These are phyloP conservation scores for Choloepus hoffmanni DNA, from an alignment of 2,113 vertebrate genomes.

Conservation along the genomic window DNA sequence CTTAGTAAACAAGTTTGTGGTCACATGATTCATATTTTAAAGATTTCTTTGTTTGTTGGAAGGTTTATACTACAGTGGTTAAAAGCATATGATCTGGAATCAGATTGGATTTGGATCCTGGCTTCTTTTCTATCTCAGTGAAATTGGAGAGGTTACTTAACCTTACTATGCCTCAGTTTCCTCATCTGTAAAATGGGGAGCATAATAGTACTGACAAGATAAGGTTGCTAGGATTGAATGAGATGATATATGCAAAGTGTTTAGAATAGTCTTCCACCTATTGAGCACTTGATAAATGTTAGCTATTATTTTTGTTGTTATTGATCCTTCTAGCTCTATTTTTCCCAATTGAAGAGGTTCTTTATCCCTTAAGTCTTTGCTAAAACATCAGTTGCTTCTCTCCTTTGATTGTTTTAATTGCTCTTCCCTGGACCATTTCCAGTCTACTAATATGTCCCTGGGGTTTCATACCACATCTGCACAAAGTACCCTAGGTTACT, in stretches of 20 bases:
- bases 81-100: background rate
- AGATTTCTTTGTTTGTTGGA: slow-evolving; percentile 19
- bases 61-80: background rate
- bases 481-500: slow-evolving; percentile 49
- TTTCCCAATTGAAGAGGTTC: slow-evolving; percentile 52
- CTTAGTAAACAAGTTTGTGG: slow-evolving; percentile 40
- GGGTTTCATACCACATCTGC: slow-evolving; percentile 51
- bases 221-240: slow-evolving; percentile 1
- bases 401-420: slow-evolving; percentile 64
- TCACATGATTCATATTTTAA: slow-evolving; percentile 41
- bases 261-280: slow-evolving; percentile 26
- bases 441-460: slow-evolving; percentile 52
- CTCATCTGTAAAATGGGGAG: slow-evolving; percentile 31
- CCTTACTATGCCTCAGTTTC: slow-evolving; percentile 5
- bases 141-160: slow-evolving; percentile 9
- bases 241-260: background rate
- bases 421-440: slow-evolving; percentile 49
- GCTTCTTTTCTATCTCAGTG: slow-evolving; percentile 4
- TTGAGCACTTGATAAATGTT: slow-evolving; percentile 23
- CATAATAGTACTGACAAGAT: slow-evolving; percentile 11
- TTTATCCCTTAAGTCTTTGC: slow-evolving; percentile 18
- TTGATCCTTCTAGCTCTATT: background rate
- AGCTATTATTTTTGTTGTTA: background rate
- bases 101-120: background rate
- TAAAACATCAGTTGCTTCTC: slow-evolving; percentile 42